These are phyloP conservation scores for Iguana delicatissima DNA, from an alignment of 2,797 vertebrate genomes.

Conservation along the genomic window DNA sequence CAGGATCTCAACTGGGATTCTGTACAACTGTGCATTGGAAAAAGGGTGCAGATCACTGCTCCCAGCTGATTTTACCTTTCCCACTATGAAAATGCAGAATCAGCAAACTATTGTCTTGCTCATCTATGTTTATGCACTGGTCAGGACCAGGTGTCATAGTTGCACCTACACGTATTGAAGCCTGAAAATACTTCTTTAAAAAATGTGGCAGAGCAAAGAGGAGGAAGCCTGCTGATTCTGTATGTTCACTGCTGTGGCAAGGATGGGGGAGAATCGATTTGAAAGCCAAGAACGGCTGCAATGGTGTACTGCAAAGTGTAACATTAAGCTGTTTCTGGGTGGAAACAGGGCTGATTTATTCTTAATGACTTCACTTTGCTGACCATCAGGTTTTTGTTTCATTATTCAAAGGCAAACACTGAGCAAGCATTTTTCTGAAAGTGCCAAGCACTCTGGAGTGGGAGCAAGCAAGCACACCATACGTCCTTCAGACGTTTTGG, in stretches of 20 bases:
- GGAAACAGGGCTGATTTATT: slow-evolving; percentile 62
- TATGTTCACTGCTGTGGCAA: slow-evolving; percentile 46
- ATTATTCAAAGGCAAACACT: slow-evolving; percentile 68
- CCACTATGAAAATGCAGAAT: slow-evolving; percentile 49
- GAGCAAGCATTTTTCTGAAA: slow-evolving; percentile 59
- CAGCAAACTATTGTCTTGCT: slow-evolving; percentile 65
- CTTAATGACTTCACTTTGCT: slow-evolving; percentile 59
- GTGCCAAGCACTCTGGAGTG: slow-evolving; percentile 30
- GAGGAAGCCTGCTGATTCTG: slow-evolving; percentile 68
- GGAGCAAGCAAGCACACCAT: slow-evolving; percentile 56
- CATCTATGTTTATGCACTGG: slow-evolving; percentile 61
- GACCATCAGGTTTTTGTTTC: slow-evolving; percentile 64
- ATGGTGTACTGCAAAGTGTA: slow-evolving; percentile 49
- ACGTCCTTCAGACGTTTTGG: slow-evolving; percentile 51
- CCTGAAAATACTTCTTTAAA: slow-evolving; percentile 50
- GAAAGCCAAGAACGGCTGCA: slow-evolving; percentile 62
- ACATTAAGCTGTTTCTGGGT: slow-evolving; percentile 59
- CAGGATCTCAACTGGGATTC: slow-evolving; percentile 45
- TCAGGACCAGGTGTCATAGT: slow-evolving; percentile 71
- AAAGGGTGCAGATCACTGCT: slow-evolving; percentile 61
- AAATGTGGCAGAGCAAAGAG: slow-evolving; percentile 56
- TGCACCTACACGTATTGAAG: slow-evolving; percentile 44
- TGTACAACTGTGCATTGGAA: slow-evolving; percentile 35
- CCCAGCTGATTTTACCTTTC: slow-evolving; percentile 55
- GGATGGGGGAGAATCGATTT: slow-evolving; percentile 61